phyloP scores from a whole-genome alignment of 2,888 invertebrate genomes.

The Eilema griseolum region DNA sequence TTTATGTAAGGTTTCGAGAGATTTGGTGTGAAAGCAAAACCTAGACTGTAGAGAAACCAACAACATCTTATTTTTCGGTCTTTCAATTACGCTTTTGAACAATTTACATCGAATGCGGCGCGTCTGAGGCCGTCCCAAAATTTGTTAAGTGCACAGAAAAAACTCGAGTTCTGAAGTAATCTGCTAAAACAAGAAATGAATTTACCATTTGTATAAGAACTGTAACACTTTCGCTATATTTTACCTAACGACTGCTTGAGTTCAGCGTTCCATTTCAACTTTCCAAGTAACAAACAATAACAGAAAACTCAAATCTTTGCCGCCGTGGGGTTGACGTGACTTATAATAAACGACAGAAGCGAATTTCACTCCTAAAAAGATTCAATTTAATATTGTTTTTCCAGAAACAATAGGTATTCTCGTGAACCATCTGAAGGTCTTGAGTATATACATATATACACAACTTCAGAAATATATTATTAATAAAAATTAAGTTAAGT shows the following conservation, averaged over 20 bases:
- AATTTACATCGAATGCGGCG: not conserved
- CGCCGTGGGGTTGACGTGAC: not conserved
- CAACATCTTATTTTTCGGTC: conserved; percentile 2
- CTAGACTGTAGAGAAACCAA: not conserved
- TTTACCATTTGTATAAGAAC: conserved; percentile 19
- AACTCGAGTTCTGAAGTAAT: conserved; percentile 27
- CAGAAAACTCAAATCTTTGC: not conserved
- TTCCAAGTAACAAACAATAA: conserved; percentile 21
- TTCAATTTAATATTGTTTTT: not conserved
- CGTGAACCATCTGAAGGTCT: too few species aligned
- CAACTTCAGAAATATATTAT: too few species aligned
- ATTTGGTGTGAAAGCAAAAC: too few species aligned
- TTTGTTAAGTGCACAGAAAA: conserved; percentile 17
- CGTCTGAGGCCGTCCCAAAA: not conserved
- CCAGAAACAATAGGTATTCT: too few species aligned
- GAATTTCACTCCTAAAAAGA: not conserved
- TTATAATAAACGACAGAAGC: not conserved
- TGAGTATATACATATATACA: too few species aligned
- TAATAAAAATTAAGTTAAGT: too few species aligned
- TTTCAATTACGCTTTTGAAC: not conserved
- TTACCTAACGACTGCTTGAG: conserved; percentile 10
- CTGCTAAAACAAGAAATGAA: conserved; percentile 22
- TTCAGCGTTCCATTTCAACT: conserved; percentile 20
- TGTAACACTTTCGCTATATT: conserved; percentile 13
- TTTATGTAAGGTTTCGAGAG: not conserved